Base-by-base conservation (phyloP, 2,113 vertebrate species). In the Mastomys coucha region DNA sequence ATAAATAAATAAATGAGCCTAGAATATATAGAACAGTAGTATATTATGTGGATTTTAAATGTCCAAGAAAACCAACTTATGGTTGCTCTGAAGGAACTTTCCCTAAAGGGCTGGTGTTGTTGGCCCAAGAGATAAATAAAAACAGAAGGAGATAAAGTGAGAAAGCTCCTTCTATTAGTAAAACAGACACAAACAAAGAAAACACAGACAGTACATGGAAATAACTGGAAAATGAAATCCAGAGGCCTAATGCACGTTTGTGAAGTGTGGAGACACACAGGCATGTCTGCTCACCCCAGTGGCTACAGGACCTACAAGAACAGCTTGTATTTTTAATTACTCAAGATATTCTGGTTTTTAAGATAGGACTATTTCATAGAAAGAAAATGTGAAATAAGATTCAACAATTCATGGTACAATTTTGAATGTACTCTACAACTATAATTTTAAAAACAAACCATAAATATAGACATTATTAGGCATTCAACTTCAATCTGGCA, bases 401-500 rank as follows among this genome's bases (percentile, higher is more conserved):
- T 85, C n/a, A 92, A 63, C 1, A 91, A n/a, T 73, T 93, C 39
- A 72, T 88, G 72, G 39, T 51, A 78, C 36, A 94, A 91, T 88
- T 75, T 24, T 90, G 39, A 16, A 95, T 22, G 9, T 93, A 82
- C 3, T 45, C 78, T 96, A 42, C 67, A 16, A 75, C 45, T 67
- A 17, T 16, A 89, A 49, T 53, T 84, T n/a, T 84, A 75, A 95
- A 78, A 93, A 45, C 6, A 93, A 81, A n/a, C 19, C 39, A 94
- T 45, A 96, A 96, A 89, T 49, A 89, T 3, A 89, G 16, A 94
- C 12, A 56, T 89, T 78, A 90, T 24, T 39, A 85, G n/a, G 51
- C 51, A 93, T 88, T 96, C 39, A 24, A 93, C 5, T 97, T 96
- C n/a, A 78, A 75, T 93, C 28, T 82, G 65, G 91, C 45, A 92